Evolutionary conservation across 2,113 vertebrate species (phyloP).

Genomic region (Dromaius novaehollandiae): DNA sequence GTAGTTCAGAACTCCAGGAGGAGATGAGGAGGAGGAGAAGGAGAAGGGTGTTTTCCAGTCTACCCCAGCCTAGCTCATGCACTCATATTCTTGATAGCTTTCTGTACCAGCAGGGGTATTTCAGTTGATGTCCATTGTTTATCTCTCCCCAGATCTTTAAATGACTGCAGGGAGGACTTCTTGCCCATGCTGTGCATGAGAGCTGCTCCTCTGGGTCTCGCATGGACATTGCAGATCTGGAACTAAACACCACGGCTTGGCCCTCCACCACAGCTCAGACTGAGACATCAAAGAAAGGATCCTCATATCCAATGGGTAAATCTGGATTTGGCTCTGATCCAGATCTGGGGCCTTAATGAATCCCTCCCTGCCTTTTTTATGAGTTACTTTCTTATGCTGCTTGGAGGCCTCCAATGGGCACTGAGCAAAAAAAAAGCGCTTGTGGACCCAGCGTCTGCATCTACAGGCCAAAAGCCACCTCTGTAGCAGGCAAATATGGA

Average conservation of each 20-base stretch:
- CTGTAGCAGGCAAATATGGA: too few species aligned
- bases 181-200: not conserved
- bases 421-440: too few species aligned
- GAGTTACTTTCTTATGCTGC: too few species aligned
- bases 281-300: too few species aligned
- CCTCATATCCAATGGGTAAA: not conserved
- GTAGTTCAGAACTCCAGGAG: not conserved
- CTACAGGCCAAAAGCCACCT: too few species aligned
- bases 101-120: not conserved
- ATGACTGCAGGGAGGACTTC: not conserved
- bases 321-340: not conserved
- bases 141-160: too few species aligned
- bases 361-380: not conserved
- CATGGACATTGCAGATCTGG: not conserved
- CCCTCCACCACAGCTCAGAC: not conserved
- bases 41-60: not conserved
- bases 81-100: not conserved
- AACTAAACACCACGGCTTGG: not conserved
- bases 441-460: too few species aligned
- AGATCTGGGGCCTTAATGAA: not conserved
- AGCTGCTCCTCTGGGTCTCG: not conserved
- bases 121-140: too few species aligned
- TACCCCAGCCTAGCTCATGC: not conserved
- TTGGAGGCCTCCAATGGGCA: too few species aligned
- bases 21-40: not conserved